Percentiles rank a stretch among this genome's conserved stretches.
Conservation (phyloP, 1,140 invertebrate species). For the Calliopsis andreniformis region DNA sequence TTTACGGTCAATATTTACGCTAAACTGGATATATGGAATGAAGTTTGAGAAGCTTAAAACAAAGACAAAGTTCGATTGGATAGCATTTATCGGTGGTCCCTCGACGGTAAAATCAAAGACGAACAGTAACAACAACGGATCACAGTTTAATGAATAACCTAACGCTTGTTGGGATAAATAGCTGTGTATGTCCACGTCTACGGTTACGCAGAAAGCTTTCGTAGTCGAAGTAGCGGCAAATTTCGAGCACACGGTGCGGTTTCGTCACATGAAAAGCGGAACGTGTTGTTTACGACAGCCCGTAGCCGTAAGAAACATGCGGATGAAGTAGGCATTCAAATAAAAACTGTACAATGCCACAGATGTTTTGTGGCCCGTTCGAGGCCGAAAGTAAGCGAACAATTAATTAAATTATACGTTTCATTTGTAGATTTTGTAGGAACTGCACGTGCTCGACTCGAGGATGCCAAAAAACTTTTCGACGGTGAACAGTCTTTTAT, state of each 20-base stretch:
- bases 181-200: neutral
- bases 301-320: too few relatives aligned
- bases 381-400: slow-evolving; percentile 23
- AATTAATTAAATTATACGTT: slow-evolving; percentile 54
- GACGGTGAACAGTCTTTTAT: slow-evolving; percentile 29
- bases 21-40: neutral
- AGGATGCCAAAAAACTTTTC: slow-evolving; percentile 21
- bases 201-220: neutral
- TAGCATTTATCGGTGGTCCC: neutral
- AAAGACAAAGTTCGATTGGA: slow-evolving; percentile 22
- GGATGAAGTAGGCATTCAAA: neutral
- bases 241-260: neutral
- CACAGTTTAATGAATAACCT: neutral
- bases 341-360: neutral
- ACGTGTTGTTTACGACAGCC: too few relatives aligned
- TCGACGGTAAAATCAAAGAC: neutral
- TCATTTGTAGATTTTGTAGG: slow-evolving; percentile 34
- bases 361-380: too few relatives aligned
- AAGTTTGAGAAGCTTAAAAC: neutral
- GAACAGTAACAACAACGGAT: neutral
- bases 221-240: neutral
- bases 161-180: neutral
- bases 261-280: too few relatives aligned
- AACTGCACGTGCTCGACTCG: slow-evolving; percentile 43
- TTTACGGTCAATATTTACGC: neutral